A percentile compares a stretch with the other conserved stretches of the same genome.
These are phyloP conservation scores for Phyllotreta striolata DNA, from an alignment of 2,888 invertebrate genomes.

Conservation along the genomic window DNA sequence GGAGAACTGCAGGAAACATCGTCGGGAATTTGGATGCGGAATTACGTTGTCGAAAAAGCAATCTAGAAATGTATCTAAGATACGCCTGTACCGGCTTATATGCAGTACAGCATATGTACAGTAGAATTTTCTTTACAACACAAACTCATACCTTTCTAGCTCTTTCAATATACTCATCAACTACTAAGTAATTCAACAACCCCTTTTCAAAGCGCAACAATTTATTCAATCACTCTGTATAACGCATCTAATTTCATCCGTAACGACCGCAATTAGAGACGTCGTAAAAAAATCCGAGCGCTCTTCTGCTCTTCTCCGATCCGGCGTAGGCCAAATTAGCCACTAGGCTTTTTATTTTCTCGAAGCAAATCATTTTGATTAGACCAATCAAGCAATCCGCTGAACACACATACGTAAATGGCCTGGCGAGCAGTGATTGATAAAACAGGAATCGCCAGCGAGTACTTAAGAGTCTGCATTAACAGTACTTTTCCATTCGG, in stretches of 20 bases:
- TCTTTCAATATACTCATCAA: too few relatives aligned
- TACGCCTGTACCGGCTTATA: too few relatives aligned
- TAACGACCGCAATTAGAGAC: constrained; percentile 11
- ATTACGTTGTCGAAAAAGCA: too few relatives aligned
- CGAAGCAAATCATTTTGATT: constrained; percentile 26
- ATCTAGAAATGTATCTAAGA: too few relatives aligned
- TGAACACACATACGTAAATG: constrained; percentile 26
- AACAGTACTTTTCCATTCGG: constrained; percentile 24
- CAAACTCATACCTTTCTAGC: too few relatives aligned
- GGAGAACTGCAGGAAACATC: neutral
- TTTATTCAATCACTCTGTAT: too few relatives aligned
- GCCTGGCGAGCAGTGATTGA: constrained; percentile 24
- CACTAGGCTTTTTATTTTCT: constrained; percentile 13
- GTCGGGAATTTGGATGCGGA: too few relatives aligned
- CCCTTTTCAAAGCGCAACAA: too few relatives aligned
- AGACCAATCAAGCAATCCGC: constrained; percentile 28
- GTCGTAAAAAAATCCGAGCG: constrained; percentile 13
- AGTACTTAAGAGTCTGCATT: constrained; percentile 28
- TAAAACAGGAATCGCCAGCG: constrained; percentile 24
- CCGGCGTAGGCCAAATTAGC: constrained; percentile 22
- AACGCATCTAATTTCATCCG: constrained; percentile 10
- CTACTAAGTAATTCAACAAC: too few relatives aligned
- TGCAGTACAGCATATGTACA: too few relatives aligned
- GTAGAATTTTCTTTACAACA: too few relatives aligned
- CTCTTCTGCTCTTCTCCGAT: constrained; percentile 6